These are phyloP conservation scores for Herpailurus yagouaroundi DNA, from an alignment of 2,113 vertebrate genomes.

Conservation along the genomic window DNA sequence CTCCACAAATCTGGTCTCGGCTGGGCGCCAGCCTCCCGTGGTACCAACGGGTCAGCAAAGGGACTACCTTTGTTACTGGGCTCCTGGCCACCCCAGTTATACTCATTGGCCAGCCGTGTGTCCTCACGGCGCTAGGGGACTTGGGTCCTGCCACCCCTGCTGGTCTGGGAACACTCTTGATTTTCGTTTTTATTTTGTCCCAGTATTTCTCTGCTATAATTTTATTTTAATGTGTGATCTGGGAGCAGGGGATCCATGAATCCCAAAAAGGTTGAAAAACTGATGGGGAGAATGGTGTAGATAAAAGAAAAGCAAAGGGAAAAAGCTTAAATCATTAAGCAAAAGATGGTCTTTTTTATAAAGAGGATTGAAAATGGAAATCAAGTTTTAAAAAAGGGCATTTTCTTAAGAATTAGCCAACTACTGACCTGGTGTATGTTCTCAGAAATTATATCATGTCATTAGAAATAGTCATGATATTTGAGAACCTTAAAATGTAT, in stretches of 20 bases:
- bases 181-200: conserved; percentile 13
- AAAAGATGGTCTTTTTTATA: neutral
- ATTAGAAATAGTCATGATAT: neutral
- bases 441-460: neutral
- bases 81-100: conserved; percentile 89
- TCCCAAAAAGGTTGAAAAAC: neutral
- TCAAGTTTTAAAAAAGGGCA: neutral
- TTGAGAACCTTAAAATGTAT: neutral
- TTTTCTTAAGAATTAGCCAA: neutral
- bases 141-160: conserved; percentile 87
- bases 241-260: neutral
- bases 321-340: neutral
- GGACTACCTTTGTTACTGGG: conserved; percentile 85
- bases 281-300: neutral
- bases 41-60: conserved; percentile 84
- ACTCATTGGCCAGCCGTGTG: conserved; percentile 89
- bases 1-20: conserved; percentile 36
- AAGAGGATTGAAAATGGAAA: neutral
- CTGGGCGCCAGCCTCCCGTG: conserved; percentile 75
- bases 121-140: conserved; percentile 75
- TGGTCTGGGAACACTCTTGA: conserved; percentile 28
- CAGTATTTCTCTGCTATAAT: neutral
- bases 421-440: neutral
- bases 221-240: neutral
- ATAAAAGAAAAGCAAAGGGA: neutral